Evolutionary conservation across 2,888 invertebrate genomes (phyloP).

Genomic region (Synergus umbraculus): DNA sequence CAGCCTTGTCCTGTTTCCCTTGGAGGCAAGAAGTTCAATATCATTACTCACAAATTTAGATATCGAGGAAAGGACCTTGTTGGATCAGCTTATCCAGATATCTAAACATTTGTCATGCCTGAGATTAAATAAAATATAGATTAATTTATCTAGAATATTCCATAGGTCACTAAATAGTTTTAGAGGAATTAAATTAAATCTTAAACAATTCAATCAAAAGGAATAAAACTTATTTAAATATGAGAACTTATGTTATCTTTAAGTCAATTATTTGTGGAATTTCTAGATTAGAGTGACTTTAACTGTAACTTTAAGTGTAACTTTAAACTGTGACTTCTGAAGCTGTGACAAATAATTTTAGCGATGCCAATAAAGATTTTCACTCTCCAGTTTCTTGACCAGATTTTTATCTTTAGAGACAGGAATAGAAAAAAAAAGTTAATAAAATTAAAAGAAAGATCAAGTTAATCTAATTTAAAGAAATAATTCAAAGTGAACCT

Average conservation of each 20-base stretch:
- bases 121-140: neutral
- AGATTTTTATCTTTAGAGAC: too few species aligned
- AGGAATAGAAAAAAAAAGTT: too few species aligned
- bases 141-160: neutral
- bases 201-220: too few species aligned
- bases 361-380: neutral
- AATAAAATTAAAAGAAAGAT: too few species aligned
- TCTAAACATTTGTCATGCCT: conserved; percentile 76
- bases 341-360: neutral
- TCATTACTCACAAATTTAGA: conserved; percentile 86
- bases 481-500: too few species aligned
- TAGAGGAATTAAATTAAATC: too few species aligned
- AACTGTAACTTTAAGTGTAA: too few species aligned
- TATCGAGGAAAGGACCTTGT: conserved; percentile 88
- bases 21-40: conserved; percentile 84
- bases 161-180: neutral
- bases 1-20: conserved; percentile 86
- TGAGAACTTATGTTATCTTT: too few species aligned
- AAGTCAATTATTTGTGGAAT: too few species aligned
- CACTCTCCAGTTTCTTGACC: neutral
- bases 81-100: conserved; percentile 90
- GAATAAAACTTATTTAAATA: too few species aligned
- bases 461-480: too few species aligned
- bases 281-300: too few species aligned
- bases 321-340: neutral